Evolutionary conservation across 2,888 invertebrate genomes (phyloP).

Genomic region (Cryptus armator): DNA sequence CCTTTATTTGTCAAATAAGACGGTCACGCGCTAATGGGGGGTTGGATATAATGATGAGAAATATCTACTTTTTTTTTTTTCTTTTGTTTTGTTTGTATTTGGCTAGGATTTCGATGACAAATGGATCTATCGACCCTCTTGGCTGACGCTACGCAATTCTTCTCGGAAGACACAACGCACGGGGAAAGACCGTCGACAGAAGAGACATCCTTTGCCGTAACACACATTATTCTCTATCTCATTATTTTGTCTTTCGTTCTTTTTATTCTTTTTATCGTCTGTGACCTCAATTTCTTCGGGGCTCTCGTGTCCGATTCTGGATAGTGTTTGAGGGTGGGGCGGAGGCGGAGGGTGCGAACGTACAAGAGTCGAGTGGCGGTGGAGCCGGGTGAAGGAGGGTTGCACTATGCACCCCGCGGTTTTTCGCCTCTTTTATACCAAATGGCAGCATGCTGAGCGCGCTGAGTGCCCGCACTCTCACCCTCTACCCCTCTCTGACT

Average conservation of each 20-base stretch:
- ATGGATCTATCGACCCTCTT: conserved; percentile 64
- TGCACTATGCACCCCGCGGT: conserved; percentile 78
- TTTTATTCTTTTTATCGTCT: conserved; percentile 61
- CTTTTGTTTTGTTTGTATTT: conserved; percentile 3
- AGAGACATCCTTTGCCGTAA: conserved; percentile 61
- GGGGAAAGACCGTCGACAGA: conserved; percentile 45
- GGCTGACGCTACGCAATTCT: conserved; percentile 55
- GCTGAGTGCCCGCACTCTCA: conserved; percentile 78
- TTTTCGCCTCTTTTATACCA: conserved; percentile 76
- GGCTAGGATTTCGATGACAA: conserved; percentile 7
- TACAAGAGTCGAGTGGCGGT: conserved; percentile 33
- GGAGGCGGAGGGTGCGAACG: conserved; percentile 15
- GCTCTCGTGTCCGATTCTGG: conserved; percentile 19
- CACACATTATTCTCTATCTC: conserved; percentile 61
- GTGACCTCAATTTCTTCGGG: conserved; percentile 62
- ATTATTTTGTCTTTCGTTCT: conserved; percentile 61
- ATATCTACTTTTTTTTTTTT: conserved; percentile 25
- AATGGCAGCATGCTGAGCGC: conserved; percentile 80
- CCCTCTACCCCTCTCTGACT: conserved; percentile 17
- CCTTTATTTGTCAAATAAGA: not conserved
- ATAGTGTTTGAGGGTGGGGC: not conserved
- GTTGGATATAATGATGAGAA: conserved; percentile 2
- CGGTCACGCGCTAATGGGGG: conserved; percentile 62
- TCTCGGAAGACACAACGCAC: conserved; percentile 40
- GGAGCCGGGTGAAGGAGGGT: conserved; percentile 37